Evolutionary conservation across 2,797 vertebrate genomes (phyloP).

Genomic region (Smutsia temminckii): DNA sequence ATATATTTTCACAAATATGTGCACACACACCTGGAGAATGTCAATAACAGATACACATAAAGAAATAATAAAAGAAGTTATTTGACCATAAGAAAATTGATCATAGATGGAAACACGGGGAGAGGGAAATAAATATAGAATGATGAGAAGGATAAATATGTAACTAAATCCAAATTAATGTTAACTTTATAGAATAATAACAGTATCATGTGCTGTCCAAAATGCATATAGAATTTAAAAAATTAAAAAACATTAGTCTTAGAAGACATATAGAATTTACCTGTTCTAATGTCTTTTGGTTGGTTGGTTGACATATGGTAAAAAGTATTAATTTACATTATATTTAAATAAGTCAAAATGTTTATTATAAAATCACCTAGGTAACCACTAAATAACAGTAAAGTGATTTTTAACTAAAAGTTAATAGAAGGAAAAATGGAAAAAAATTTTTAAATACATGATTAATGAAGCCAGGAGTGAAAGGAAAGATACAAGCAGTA

Average conservation of each 20-base stretch:
- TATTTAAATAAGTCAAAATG: not conserved
- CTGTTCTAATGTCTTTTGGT: not conserved
- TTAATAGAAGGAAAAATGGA: not conserved
- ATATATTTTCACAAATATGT: not conserved
- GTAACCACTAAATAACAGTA: not conserved
- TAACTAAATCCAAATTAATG: not conserved
- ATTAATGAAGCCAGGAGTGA: not conserved
- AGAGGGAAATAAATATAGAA: not conserved
- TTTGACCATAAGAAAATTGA: not conserved
- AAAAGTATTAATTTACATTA: not conserved
- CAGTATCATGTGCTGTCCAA: not conserved
- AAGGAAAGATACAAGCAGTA: not conserved
- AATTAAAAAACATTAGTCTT: not conserved
- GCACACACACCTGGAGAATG: not conserved
- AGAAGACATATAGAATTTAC: not conserved
- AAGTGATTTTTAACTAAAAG: not conserved
- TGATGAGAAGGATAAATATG: not conserved
- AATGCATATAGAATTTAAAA: slow-evolving; percentile 27
- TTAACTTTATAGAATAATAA: not conserved
- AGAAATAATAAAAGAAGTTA: not conserved
- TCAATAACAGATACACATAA: not conserved
- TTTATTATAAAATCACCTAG: not conserved
- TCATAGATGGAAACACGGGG: not conserved
- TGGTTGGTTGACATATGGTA: not conserved
- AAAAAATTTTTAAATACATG: not conserved